Percentiles rank a stretch among this genome's conserved stretches.
These are phyloP conservation scores for Stomatorhinus ivindoensis DNA, from an alignment of 2,113 vertebrate species.

Conservation along the genomic window DNA sequence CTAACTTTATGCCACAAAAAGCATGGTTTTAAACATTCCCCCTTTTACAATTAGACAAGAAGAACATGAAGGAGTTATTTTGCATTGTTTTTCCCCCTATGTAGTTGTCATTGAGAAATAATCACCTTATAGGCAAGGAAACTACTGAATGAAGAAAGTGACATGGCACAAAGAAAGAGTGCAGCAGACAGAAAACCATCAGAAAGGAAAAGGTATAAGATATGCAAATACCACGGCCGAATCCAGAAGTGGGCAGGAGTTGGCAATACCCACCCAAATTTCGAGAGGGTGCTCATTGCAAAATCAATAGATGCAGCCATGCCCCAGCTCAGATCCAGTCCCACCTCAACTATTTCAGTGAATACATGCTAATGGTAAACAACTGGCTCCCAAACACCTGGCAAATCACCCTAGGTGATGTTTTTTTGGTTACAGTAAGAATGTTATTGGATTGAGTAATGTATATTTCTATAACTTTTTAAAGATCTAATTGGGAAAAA, in stretches of 20 bases:
- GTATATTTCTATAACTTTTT: background rate
- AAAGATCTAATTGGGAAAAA: background rate
- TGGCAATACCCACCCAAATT: background rate
- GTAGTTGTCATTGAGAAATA: background rate
- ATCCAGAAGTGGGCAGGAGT: background rate
- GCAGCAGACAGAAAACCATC: background rate
- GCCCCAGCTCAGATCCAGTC: background rate
- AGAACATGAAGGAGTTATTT: background rate
- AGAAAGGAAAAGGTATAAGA: background rate
- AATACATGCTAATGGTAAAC: background rate
- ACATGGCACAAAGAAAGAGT: background rate
- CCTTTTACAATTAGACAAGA: background rate
- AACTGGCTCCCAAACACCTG: background rate
- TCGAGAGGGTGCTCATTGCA: background rate
- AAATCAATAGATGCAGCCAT: background rate
- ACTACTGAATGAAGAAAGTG: conserved; percentile 3
- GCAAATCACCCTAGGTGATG: background rate
- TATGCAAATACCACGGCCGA: too few relatives aligned
- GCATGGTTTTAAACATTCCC: background rate
- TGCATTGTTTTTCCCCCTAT: background rate
- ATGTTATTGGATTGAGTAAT: background rate
- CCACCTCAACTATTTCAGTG: background rate
- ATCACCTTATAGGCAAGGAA: background rate
- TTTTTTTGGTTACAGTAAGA: background rate
- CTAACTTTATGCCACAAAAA: background rate